Base-by-base conservation (phyloP, 2,797 vertebrate species). In the Xenops minutus region DNA sequence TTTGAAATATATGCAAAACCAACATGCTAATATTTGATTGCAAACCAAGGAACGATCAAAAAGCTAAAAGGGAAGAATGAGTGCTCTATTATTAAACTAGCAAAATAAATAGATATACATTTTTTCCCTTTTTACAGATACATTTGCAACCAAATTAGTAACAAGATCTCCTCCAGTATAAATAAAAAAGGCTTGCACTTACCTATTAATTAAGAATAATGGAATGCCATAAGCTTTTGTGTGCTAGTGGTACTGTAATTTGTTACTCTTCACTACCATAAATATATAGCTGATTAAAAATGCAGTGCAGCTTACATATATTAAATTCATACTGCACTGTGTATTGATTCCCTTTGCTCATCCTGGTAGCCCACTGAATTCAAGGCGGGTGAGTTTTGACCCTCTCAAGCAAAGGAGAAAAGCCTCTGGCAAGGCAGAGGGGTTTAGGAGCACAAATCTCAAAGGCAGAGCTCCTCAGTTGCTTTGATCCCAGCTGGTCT, bases 181-280 rank as follows among this genome's bases (percentile, higher is more conserved):
- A 97, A 97, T 97, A 96, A 96, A 94, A 97, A 97, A 97, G 95
- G 84, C 84, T 85, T 92, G 92, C 91, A 83, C 92, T 97, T 97
- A 95, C 97, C 97, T 97, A 96, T 98, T 98, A 98, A 98, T 98
- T 98, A 98, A 97, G 97, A 98, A 96, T 97, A 98, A 98, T 97
- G 90, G 96, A 96, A 96, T 97, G 93, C 97, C 97, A 97, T 98
- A 97, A 97, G 97, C 94, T 96, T 97, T 96, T 96, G 94, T 96
- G 94, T 97, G 88, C 93, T 96, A 74, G 79, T 88, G 89, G 71
- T 94, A 87, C 95, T 92, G 86, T 96, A 95, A 98, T 98, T 97
- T 97, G 96, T 98, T 97, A 96, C 85, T 95, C 83, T 96, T 97
- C 95, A 78, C 91, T 51, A 52, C 91, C 96, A 97, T 95, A 97